These are phyloP conservation scores for Philopedon plagiatum DNA, from an alignment of 2,888 invertebrate species.

Conservation along the genomic window DNA sequence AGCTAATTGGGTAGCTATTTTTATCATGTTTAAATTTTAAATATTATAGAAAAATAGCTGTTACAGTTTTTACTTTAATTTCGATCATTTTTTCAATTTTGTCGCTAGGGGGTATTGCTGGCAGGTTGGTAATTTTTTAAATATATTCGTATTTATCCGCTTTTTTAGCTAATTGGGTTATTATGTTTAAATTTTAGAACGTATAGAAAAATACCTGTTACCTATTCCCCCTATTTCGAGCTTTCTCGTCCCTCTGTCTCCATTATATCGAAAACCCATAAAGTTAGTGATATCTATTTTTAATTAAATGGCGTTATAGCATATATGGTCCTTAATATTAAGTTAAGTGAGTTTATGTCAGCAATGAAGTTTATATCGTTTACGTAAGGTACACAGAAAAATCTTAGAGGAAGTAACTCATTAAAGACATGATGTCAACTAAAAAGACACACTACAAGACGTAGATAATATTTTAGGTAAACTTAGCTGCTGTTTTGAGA, in stretches of 20 bases:
- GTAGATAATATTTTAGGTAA: not conserved
- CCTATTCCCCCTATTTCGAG: not conserved
- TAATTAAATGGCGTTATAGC: conserved; percentile 14
- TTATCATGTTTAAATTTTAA: too few species aligned
- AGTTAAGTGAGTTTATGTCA: conserved; percentile 17
- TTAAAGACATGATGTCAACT: not conserved
- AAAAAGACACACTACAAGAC: not conserved
- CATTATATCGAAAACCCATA: conserved; percentile 10
- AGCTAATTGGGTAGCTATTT: too few species aligned
- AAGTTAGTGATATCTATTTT: conserved; percentile 9
- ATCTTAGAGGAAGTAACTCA: conserved; percentile 26
- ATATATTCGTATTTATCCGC: too few species aligned
- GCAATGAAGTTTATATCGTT: conserved; percentile 26
- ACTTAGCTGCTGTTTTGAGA: too few species aligned
- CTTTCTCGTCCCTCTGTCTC: not conserved
- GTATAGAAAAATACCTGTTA: not conserved
- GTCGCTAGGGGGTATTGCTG: too few species aligned
- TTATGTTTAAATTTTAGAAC: not conserved
- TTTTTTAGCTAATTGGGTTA: not conserved
- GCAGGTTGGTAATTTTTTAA: too few species aligned
- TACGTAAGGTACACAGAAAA: conserved; percentile 26
- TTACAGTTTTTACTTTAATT: too few species aligned
- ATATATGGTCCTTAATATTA: conserved; percentile 6
- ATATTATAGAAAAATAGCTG: too few species aligned
- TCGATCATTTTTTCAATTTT: too few species aligned